These are phyloP conservation scores for Urophycis tenuis DNA, from an alignment of 2,797 vertebrate genomes.

Conservation along the genomic window DNA sequence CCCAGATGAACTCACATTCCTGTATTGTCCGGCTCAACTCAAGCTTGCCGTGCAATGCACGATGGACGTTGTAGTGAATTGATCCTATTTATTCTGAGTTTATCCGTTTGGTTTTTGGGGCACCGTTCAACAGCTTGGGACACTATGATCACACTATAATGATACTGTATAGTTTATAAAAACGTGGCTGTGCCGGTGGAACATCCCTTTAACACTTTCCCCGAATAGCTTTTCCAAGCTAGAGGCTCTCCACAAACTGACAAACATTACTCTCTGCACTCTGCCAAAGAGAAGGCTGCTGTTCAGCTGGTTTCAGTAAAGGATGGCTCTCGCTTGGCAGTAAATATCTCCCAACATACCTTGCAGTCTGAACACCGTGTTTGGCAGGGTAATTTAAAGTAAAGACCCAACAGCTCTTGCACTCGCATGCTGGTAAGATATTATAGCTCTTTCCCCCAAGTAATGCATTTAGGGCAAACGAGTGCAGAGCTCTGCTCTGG, in stretches of 20 bases:
- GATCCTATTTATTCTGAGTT: too few relatives aligned
- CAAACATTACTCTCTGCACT: conserved; percentile 16
- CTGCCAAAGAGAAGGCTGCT: conserved; percentile 10
- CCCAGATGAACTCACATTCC: too few relatives aligned
- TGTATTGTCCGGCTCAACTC: too few relatives aligned
- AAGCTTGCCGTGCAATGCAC: too few relatives aligned
- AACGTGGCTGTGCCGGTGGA: too few relatives aligned
- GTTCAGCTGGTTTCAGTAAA: conserved; percentile 16
- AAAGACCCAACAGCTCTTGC: conserved; percentile 14
- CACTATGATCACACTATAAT: too few relatives aligned
- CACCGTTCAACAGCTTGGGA: conserved; percentile 9
- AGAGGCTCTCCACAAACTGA: conserved; percentile 8
- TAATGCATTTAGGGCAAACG: conserved; percentile 28
- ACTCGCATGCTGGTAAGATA: conserved; percentile 16
- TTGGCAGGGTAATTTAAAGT: conserved; percentile 24
- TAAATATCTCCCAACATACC: conserved; percentile 33
- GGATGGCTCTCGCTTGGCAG: conserved; percentile 19
- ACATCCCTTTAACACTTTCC: neutral
- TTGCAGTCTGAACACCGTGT: conserved; percentile 23
- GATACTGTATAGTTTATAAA: too few relatives aligned
- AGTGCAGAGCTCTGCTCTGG: conserved; percentile 27
- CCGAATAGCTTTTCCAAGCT: conserved; percentile 20
- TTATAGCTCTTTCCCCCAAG: neutral
- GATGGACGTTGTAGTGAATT: too few relatives aligned
- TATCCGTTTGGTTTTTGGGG: too few relatives aligned